Conservation (phyloP, 2,113 vertebrate species). For the Sinosuthora webbiana region DNA sequence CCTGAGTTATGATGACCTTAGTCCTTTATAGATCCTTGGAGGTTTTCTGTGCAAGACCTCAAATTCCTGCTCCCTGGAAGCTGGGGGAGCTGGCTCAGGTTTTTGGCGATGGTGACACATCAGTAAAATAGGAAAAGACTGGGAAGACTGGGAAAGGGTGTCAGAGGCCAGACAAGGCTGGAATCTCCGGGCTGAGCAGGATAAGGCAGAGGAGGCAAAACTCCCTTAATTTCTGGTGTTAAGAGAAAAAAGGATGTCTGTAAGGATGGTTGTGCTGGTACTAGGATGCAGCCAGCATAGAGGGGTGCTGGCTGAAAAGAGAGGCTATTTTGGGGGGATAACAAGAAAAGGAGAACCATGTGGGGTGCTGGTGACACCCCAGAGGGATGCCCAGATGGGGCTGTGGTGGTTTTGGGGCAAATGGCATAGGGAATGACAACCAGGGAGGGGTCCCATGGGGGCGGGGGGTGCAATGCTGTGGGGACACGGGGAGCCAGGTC, state of each 20-base stretch:
- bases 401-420: not conserved
- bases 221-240: fast-evolving
- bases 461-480: not conserved
- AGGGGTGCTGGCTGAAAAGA: not conserved
- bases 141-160: too few relatives aligned
- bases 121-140: not conserved
- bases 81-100: not conserved
- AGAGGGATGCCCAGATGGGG: not conserved
- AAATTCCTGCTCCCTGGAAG: not conserved
- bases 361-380: not conserved
- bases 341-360: not conserved
- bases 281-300: not conserved
- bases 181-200: fast-evolving
- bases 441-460: not conserved
- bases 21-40: not conserved
- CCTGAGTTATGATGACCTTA: fast-evolving
- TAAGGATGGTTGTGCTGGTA: not conserved
- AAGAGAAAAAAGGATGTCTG: fast-evolving
- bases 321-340: fast-evolving
- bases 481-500: not conserved
- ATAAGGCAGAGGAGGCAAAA: not conserved
- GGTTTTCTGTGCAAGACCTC: fast-evolving
- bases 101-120: not conserved
- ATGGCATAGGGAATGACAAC: not conserved
- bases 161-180: not conserved